Evolutionary conservation across 2,113 vertebrate genomes (phyloP).

Genomic region (human (Homo sapiens)): GRCh38 chr16:48254501-48255000

Average conservation of each 20-base stretch:
- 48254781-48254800: not conserved
- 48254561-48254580: too few species aligned
- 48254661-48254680: too few species aligned
- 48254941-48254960: not conserved
- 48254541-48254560: too few species aligned
- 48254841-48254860: not conserved
- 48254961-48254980: not conserved
- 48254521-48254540: too few species aligned
- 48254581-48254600: too few species aligned
- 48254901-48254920: not conserved
- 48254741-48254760: not conserved
- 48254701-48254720: not conserved
- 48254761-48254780: not conserved
- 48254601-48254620: too few species aligned
- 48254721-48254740: not conserved
- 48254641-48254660: not conserved
- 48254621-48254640: not conserved
- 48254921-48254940: not conserved
- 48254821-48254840: not conserved
- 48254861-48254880: not conserved
- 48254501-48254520: too few species aligned
- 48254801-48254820: not conserved
- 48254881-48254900: conserved; percentile 22
- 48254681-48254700: not conserved
- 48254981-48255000: not conserved